Base-by-base conservation (phyloP, 2,888 invertebrate species). In the Eutolmus rufibarbis region DNA sequence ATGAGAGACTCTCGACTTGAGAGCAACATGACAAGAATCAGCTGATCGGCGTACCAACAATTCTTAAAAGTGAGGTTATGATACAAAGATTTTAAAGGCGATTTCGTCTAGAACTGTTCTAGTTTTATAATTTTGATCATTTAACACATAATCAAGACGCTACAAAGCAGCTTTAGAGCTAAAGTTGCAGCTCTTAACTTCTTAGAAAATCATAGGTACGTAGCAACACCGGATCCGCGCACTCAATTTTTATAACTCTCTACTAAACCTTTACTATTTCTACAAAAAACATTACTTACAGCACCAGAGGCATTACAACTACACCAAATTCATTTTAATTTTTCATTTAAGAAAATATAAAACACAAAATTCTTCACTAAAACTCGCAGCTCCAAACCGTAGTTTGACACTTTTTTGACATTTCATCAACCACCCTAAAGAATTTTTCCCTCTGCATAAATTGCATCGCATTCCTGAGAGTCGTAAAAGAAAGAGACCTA, bases 351-450 rank as follows among this genome's bases (percentile, higher is more conserved):
- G 8, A 66, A 66, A 8, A 28, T 12, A 51, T 7, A 16, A 51
- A 51, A n/a, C 51, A n/a, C n/a, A 51, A 51, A 51, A 51, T 5
- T 51, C 51, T n/a, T 19, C 5, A 66, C 23, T 12, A 16, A 66
- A 23, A 9, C 23, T 19, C 34, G 40, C 79, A 74, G 16, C 74
- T 16, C 40, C 34, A 81, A 51, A 8, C 74, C 87, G 79, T 87
- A 81, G 46, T 31, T 66, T 31, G 34, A 23, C 7, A n/a, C 8
- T 14, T 77, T 86, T 77, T 86, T 86, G 86, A 86, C 86, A 77
- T 19, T 56, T 74, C 51, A 14, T 86, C 86, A 86, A 4, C 16
- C 14, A 19, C 28, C 23, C 14, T 1, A 28, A 23, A 16, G 51
- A 51, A 51, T n/a, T 66, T 66, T 12, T 46, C 28, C n/a, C 51